Base-by-base conservation (phyloP, 2,113 vertebrate species). In the Nesogale talazaci region DNA sequence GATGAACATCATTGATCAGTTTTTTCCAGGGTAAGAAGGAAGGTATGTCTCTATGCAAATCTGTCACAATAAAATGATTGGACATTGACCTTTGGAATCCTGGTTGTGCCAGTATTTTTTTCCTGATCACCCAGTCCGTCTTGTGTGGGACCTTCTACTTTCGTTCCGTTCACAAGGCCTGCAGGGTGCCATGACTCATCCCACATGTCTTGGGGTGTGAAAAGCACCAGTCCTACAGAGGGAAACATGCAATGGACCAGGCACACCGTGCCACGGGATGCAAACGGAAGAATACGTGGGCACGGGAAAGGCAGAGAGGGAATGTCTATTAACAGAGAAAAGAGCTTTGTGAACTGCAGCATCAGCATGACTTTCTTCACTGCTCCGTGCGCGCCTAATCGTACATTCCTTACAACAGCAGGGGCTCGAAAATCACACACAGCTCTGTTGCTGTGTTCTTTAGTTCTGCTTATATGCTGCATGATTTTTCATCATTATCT, bases 171-270 rank as follows among this genome's bases (percentile, higher is more conserved):
- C 15, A 38, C 72, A 80, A 94, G 81, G 85, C 87, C 79, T 80
- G 96, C 75, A 88, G 86, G 20, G 2, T 97, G 94, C 91, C 42
- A 90, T 9, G 70, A 93, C 85, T 94, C 94, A 86, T 94, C 93
- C 95, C 84, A 63, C 8, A 0, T 38, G 90, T 96, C 96, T 78
- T 93, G 19, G 65, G 89, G 5, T 86, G 57, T 23, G 84, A 56
- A 85, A 95, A 95, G 29, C 93, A 83, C 83, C 31, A 88, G 2
- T 78, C 86, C 96, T 96, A 83, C 10, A 78, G 82, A 89, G 69
- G 59, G 83, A 80, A 94, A 88, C 52, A 31, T 36, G 4, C 22
- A 79, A 1, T 23, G 92, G 93, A 93, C 11, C 16, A 83, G 94
- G 52, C 46, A 86, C 9, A 82, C 5, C 42, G 34, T 5, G 31